Base-by-base conservation (phyloP, 2,888 invertebrate genomes). In the Tipula lateralis region DNA sequence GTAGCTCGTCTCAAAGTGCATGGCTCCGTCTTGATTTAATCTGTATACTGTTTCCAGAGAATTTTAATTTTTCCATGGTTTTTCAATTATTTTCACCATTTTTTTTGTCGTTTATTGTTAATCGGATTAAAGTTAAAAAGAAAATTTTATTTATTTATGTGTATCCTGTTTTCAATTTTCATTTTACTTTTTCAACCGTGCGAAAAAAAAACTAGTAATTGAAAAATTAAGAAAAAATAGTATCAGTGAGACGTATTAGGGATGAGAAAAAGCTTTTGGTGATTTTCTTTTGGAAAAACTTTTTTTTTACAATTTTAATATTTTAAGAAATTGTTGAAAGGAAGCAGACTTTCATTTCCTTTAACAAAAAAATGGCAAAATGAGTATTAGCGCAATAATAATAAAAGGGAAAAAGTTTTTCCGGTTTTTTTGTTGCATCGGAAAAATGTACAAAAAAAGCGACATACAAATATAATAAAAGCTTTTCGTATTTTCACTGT, bases 291-390 rank as follows among this genome's bases (percentile, higher is more conserved):
- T 50, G 19, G 7, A 50, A 50, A 50, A 50, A 16, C 19, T 50
- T 50, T 50, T 36, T 39, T 32, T 32, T 32, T 32, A 32, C 32
- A 32, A 19, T 50, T 50, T 50, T 50, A 16, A 19, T n/a, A n/a
- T 50, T 50, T 50, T 7, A 50, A 50, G 50, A 50, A 50, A 50
- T 19, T 50, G 50, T 50, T 50, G 50, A 50, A 50, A 50, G 50
- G 50, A 50, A 50, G 50, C 50, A 50, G 50, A 50, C 50, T 50
- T 50, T 50, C 50, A 50, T 50, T 50, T 50, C 50, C 50, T 50
- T 16, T 50, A 50, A 16, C 4, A 50, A 50, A 50, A 50, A 50
- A 50, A 19, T 19, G 12, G 16, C 16, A 19, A 50, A 50, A 50
- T 13, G 9, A 19, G 1, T 16, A 50, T 6, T 50, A 7, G 12